These are phyloP conservation scores for Agonopterix alstromeriana DNA, from an alignment of 2,888 invertebrate species.

Conservation along the genomic window DNA sequence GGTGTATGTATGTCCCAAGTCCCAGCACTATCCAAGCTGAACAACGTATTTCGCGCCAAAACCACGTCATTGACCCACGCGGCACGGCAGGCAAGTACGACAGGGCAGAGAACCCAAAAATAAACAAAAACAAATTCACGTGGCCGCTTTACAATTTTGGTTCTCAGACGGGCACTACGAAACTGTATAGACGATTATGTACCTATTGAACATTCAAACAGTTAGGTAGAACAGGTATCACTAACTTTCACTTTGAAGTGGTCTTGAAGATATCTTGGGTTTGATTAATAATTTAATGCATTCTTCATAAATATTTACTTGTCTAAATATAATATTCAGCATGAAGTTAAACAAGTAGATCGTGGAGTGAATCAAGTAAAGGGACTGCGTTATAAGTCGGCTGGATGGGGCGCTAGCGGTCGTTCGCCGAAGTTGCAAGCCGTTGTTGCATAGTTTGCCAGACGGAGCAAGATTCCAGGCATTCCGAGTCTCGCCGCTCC, in stretches of 20 bases:
- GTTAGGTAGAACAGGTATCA: too few species aligned
- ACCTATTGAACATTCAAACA: too few species aligned
- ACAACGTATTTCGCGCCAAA: slow-evolving; percentile 22
- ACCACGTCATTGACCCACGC: slow-evolving; percentile 23
- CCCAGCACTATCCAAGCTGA: too few species aligned
- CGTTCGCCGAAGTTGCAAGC: slow-evolving; percentile 41
- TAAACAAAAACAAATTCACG: slow-evolving; percentile 15
- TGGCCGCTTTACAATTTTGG: slow-evolving; percentile 2
- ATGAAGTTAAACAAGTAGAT: background rate
- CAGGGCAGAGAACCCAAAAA: slow-evolving; percentile 8
- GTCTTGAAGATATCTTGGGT: too few species aligned
- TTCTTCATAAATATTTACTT: too few species aligned
- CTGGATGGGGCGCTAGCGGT: slow-evolving; percentile 24
- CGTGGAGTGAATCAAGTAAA: slow-evolving; percentile 31
- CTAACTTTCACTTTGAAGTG: too few species aligned
- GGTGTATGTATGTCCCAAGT: too few species aligned
- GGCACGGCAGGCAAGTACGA: slow-evolving; percentile 1
- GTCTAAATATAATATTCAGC: too few species aligned
- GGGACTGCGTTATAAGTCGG: slow-evolving; percentile 27
- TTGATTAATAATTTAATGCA: too few species aligned
- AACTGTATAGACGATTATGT: too few species aligned
- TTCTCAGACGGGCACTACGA: slow-evolving; percentile 4
- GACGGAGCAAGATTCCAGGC: slow-evolving; percentile 48
- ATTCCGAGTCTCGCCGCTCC: slow-evolving; percentile 42
- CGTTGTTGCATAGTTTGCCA: slow-evolving; percentile 30